Evolutionary conservation across 1,140 invertebrate species (phyloP), one percentile per base, ranked within the genome.

Genomic region (Hormaphis cornu): DNA sequence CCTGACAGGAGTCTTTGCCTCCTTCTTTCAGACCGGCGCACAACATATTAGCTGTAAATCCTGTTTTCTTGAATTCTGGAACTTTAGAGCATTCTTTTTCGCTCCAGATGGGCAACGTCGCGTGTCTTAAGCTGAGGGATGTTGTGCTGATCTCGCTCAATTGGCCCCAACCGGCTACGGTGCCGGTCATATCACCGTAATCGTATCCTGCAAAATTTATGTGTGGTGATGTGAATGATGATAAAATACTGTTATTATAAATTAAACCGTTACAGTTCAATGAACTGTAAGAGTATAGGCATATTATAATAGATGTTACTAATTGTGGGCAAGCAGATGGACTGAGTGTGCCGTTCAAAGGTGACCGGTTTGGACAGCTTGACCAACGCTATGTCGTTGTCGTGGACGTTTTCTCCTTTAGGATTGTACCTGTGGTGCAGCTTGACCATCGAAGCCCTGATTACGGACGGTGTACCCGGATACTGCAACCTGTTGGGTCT

Each of bases 91-190:
- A 82, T 35, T 73, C 76, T 16, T 72, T 69, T 70, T 81, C 79
- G 73, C 72, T 75, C 48, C 79, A 73, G 20, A 80, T 74, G 40
- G 78, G 80, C 3, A 86, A 75, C 18, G 76, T 75, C 0, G 83
- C 82, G 72, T 83, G 79, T 69, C 81, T 75, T 2, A 86, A 76
- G 26, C 77, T 79, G 52, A 78, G 80, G 0, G 84, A 83, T 4
- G 82, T 77, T 12, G 75, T 74, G 2, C 80, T 80, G 1, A 79
- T 77, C 4, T 78, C 77, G 1, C 75, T 78, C 0, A 82, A 75
- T 8, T 80, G 77, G 12, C 86, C 86, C 86, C 86, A 88, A 8
- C 86, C 86, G 2, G 82, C 78, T n/a, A 86, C 82, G 5, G 80
- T 81, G 0, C 79, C 84, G 12, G 77, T 71, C 26, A 78, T 74